These are phyloP conservation scores for Grallaria varia DNA, from an alignment of 2,113 vertebrate genomes.

Conservation along the genomic window DNA sequence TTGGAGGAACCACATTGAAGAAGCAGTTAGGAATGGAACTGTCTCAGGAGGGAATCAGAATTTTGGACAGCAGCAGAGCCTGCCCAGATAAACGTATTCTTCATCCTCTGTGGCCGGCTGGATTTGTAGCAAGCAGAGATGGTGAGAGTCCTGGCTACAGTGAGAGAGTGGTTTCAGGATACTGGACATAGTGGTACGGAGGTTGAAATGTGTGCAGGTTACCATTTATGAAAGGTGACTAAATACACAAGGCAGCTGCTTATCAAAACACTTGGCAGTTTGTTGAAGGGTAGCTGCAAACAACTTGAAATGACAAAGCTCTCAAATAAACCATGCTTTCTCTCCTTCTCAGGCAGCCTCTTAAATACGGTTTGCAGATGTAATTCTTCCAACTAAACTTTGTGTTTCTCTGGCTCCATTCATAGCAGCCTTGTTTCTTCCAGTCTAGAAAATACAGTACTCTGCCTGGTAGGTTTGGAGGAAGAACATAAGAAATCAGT, in stretches of 20 bases:
- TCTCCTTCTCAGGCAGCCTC: background rate
- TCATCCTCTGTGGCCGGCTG: background rate
- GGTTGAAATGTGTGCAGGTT: background rate
- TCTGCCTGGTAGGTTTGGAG: background rate
- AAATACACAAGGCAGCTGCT: background rate
- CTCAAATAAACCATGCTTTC: background rate
- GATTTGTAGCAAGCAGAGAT: background rate
- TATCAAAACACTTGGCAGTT: background rate
- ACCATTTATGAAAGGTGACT: background rate
- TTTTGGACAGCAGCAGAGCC: accelerated
- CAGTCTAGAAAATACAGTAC: background rate
- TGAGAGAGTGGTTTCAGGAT: background rate
- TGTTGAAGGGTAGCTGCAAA: background rate
- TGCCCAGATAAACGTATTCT: background rate
- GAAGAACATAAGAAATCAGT: background rate
- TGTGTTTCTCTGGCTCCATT: background rate
- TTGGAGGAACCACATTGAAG: background rate
- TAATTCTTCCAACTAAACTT: background rate
- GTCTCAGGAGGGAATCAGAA: background rate
- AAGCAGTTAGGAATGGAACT: background rate
- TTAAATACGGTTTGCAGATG: background rate
- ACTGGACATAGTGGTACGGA: background rate
- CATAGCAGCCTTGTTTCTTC: background rate
- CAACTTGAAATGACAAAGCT: background rate
- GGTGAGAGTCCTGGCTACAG: background rate